phyloP scores from a whole-genome alignment of 2,888 invertebrate genomes.

The Xestia sexstrigata region DNA sequence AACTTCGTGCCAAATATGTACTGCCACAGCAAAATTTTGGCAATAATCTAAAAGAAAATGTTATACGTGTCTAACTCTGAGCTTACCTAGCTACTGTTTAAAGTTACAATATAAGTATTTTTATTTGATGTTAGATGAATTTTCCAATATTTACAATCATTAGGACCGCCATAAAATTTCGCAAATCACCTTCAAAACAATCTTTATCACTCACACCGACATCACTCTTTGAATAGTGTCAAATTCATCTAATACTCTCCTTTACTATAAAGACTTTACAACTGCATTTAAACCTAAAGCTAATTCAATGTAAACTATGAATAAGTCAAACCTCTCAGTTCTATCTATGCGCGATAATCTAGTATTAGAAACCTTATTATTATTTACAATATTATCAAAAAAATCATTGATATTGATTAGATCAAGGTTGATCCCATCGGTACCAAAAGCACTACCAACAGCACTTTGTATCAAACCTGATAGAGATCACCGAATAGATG shows the following conservation, averaged over 20 bases:
- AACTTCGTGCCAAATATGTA: slow-evolving; percentile 85
- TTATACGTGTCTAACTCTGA: slow-evolving; percentile 76
- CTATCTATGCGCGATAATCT: slow-evolving; percentile 40
- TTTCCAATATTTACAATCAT: slow-evolving; percentile 49
- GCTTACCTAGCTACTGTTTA: slow-evolving; percentile 76
- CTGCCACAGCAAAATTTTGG: slow-evolving; percentile 80
- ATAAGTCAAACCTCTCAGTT: slow-evolving; percentile 40
- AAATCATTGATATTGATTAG: neutral
- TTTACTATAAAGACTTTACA: slow-evolving; percentile 64
- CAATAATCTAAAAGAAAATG: slow-evolving; percentile 74
- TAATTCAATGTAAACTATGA: slow-evolving; percentile 56
- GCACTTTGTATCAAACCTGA: neutral
- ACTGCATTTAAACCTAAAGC: slow-evolving; percentile 65
- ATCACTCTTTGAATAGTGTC: slow-evolving; percentile 20
- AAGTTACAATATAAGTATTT: slow-evolving; percentile 66
- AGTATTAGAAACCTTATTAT: neutral
- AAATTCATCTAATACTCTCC: slow-evolving; percentile 55
- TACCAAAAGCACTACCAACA: neutral
- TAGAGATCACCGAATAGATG: neutral
- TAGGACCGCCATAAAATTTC: neutral
- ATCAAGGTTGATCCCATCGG: neutral
- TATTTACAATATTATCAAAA: neutral
- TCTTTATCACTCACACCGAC: neutral
- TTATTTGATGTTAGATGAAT: slow-evolving; percentile 65
- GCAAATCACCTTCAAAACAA: neutral